Percentiles rank a stretch among this genome's conserved stretches.
Evolutionary conservation across 2,113 vertebrate genomes (phyloP).

Genomic region (Thymallus thymallus): DNA sequence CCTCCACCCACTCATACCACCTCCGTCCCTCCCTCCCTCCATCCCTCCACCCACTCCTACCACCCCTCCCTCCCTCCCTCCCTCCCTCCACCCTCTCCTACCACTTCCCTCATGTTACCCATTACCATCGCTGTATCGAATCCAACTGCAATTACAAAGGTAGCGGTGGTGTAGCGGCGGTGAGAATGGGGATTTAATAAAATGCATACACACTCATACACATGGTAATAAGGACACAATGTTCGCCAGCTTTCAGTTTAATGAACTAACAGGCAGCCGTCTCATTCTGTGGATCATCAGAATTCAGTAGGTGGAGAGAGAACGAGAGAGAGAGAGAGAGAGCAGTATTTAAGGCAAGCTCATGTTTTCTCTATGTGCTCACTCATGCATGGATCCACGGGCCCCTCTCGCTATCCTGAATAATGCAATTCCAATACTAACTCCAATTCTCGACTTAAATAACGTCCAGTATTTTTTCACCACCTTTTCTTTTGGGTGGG

Average conservation of each 20-base stretch:
- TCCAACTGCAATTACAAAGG: slow-evolving; percentile 11
- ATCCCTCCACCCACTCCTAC: no score
- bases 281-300: slow-evolving; percentile 47
- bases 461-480: slow-evolving; percentile 53
- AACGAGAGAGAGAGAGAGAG: slow-evolving; percentile 4
- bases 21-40: no score
- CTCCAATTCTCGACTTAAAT: slow-evolving; percentile 53
- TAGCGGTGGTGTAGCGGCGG: no score
- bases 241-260: slow-evolving; percentile 48
- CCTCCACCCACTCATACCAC: no score
- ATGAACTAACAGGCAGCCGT: slow-evolving; percentile 52
- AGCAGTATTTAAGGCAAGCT: slow-evolving; percentile 11
- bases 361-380: slow-evolving; percentile 37
- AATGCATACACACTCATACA: slow-evolving; percentile 45
- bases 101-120: no score
- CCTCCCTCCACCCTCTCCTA: no score
- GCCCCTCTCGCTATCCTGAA: slow-evolving; percentile 46
- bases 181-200: no score
- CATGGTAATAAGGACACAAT: slow-evolving; percentile 36
- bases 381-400: slow-evolving; percentile 44
- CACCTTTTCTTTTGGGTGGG: slow-evolving; percentile 45
- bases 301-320: slow-evolving; percentile 22
- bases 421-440: slow-evolving; percentile 67
- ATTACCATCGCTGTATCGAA: slow-evolving; percentile 17
- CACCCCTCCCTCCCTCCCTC: no score